Percentiles rank a stretch among this genome's conserved stretches.
These are phyloP conservation scores for Drosophila auraria DNA, from an alignment of 1,140 invertebrate genomes.

Conservation along the genomic window DNA sequence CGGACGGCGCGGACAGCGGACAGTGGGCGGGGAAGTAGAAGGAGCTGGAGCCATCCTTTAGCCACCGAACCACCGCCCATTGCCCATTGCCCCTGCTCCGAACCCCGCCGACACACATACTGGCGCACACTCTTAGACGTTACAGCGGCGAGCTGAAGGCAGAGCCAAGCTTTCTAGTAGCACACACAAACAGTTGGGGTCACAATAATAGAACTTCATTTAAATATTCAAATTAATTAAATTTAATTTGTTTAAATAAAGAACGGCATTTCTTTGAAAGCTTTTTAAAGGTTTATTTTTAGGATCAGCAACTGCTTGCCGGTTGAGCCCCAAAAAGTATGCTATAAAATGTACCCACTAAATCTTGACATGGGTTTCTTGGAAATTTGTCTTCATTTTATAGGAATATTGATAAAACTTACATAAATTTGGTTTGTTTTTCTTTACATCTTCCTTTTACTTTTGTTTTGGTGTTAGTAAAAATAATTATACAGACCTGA, in stretches of 20 bases:
- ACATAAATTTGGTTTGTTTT: background rate
- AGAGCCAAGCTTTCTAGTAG: constrained; percentile 74
- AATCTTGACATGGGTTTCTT: background rate
- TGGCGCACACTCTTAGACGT: constrained; percentile 67
- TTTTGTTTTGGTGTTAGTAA: background rate
- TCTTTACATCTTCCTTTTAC: background rate
- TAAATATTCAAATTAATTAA: background rate
- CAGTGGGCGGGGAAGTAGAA: constrained; percentile 8
- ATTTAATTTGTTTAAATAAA: background rate
- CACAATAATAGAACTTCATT: background rate
- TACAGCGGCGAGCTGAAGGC: constrained; percentile 67
- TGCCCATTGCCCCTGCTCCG: constrained; percentile 2
- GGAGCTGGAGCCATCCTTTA: constrained; percentile 65
- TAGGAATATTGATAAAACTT: too few species aligned
- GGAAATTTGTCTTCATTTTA: background rate
- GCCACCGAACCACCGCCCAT: constrained; percentile 42
- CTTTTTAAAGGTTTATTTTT: background rate
- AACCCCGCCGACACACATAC: constrained; percentile 42
- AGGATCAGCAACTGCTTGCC: background rate
- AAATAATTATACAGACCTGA: background rate
- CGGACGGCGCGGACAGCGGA: constrained; percentile 17
- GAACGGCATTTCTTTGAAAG: background rate
- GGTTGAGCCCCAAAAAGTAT: background rate
- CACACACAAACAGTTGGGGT: constrained; percentile 32
- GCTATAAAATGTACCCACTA: background rate